phyloP scores from a whole-genome alignment of 1,140 invertebrate species.

The Lepidurus couesii region DNA sequence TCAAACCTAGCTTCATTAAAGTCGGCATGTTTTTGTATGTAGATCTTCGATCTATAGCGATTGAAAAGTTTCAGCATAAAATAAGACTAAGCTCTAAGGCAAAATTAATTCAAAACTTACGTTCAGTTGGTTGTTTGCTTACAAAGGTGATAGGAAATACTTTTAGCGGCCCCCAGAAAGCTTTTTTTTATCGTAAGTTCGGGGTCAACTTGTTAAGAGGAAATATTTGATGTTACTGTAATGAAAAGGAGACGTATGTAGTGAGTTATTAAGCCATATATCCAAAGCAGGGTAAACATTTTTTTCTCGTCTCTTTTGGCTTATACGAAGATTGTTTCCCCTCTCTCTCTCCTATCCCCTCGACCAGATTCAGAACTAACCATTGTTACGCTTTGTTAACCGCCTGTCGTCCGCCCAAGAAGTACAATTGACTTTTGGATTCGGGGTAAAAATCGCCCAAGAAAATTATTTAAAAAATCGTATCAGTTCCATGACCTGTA shows the following conservation, averaged over 20 bases:
- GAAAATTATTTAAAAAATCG: neutral
- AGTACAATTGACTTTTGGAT: neutral
- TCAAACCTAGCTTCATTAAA: too few relatives aligned
- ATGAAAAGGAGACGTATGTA: neutral
- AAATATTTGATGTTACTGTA: neutral
- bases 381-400: constrained; percentile 5
- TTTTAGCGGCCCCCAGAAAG: neutral
- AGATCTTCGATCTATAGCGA: too few relatives aligned
- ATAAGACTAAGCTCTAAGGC: too few relatives aligned
- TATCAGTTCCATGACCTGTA: neutral
- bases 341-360: neutral
- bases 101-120: too few relatives aligned
- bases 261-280: constrained; percentile 2
- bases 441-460: neutral
- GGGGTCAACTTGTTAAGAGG: neutral
- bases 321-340: neutral
- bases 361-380: neutral
- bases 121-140: too few relatives aligned
- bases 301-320: neutral
- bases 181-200: neutral
- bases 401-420: neutral
- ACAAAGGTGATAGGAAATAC: too few relatives aligned
- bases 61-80: too few relatives aligned
- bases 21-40: too few relatives aligned
- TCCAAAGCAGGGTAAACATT: neutral